phyloP scores from a whole-genome alignment of 2,797 vertebrate species.

The Poecilia picta region DNA sequence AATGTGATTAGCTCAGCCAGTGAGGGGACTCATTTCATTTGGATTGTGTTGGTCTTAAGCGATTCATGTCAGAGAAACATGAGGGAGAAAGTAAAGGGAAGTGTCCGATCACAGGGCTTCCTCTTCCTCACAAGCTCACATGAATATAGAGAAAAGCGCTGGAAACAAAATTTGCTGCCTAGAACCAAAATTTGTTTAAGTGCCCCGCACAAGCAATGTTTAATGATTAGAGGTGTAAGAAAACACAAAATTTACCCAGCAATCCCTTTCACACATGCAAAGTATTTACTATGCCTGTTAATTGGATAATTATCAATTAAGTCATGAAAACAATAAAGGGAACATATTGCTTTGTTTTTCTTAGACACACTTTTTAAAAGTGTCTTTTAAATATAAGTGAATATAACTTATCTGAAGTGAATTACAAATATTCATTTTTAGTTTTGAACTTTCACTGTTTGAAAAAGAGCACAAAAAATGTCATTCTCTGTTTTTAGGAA shows the following conservation, averaged over 20 bases:
- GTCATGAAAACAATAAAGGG: not conserved
- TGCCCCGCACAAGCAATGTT: constrained; percentile 14
- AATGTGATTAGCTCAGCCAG: constrained; percentile 72
- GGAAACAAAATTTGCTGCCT: constrained; percentile 25
- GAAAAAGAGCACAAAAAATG: not conserved
- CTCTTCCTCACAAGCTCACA: constrained; percentile 51
- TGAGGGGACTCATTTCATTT: constrained; percentile 65
- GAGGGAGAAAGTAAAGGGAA: constrained; percentile 24
- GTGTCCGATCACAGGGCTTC: constrained; percentile 51
- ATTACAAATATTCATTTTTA: no score
- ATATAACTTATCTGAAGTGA: no score
- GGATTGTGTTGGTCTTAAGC: constrained; percentile 67
- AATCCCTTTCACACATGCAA: not conserved
- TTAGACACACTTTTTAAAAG: no score
- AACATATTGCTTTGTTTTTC: no score
- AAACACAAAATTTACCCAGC: not conserved
- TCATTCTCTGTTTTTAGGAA: not conserved
- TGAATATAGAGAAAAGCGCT: constrained; percentile 17
- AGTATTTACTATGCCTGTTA: not conserved
- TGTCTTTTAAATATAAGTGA: no score
- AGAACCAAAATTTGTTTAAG: constrained; percentile 30
- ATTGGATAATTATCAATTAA: no score
- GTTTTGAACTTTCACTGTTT: no score
- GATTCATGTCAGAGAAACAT: constrained; percentile 67
- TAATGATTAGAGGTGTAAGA: not conserved